Base-by-base conservation (phyloP, 2,797 vertebrate species). In the Falco novaeseelandiae region DNA sequence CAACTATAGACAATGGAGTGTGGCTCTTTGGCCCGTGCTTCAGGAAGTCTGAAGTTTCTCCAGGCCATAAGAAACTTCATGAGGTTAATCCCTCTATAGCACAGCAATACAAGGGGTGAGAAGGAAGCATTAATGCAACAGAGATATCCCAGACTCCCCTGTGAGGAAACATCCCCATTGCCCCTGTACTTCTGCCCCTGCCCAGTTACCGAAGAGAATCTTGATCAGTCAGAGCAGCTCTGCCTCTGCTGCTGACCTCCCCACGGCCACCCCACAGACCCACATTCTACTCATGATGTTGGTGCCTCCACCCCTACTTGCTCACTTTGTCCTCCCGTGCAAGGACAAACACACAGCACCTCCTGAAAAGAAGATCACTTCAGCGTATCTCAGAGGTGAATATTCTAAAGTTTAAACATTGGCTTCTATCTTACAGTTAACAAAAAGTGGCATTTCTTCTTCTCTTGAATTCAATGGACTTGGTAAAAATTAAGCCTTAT, bases 151-250 rank as follows among this genome's bases (percentile, higher is more conserved):
- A 22, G 51, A 30, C 21, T 78, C 16, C 11, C 19, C 15, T 36
- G 52, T 44, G 48, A 83, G 44, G 76, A 59, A 94, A 42, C 40
- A 70, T 54, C 22, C 38, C 13, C 21, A 3, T 65, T 25, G 42
- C 29, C 57, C 59, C 49, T 59, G 12, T 51, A 11, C 22, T 67
- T 61, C 70, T 67, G 77, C 29, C 66, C 36, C 32, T 8, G 55
- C 59, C 18, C 14, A 25, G 51, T 46, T 83, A 38, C n/a, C 38
- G 42, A 54, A 57, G 57, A 52, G 25, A 73, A 74, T 42, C 59
- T 77, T 0, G 0, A 22, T 18, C 44, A 42, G 8, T 0, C 1
- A 0, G 48, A 77, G 48, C 44, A 89, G 46, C 55, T 85, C 54
- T 90, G 55, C 8, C 51, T 15, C 29, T 70, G 61, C 66, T 67